Conservation (phyloP, 2,113 vertebrate species). For the Elephas maximus region DNA sequence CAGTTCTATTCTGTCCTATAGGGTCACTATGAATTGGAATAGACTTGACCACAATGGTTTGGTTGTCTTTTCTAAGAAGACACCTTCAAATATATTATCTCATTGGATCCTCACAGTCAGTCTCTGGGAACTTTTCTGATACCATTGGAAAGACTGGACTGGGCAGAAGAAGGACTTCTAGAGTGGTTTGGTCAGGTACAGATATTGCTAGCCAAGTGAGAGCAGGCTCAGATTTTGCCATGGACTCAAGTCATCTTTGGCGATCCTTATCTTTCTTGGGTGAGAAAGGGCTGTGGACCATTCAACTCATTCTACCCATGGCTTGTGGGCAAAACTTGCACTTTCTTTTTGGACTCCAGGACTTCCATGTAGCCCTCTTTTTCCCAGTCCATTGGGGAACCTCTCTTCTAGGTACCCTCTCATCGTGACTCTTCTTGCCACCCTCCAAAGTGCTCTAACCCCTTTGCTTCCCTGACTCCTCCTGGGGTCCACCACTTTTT, state of each 20-base stretch:
- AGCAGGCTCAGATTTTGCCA: not conserved
- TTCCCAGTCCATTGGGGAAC: not conserved
- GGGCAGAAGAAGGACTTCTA: not conserved
- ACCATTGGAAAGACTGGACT: not conserved
- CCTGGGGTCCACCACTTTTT: not conserved
- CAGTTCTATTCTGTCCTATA: too few relatives aligned
- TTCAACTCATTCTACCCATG: not conserved
- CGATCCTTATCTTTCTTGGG: not conserved
- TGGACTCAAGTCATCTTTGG: not conserved
- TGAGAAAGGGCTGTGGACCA: not conserved
- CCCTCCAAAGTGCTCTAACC: not conserved
- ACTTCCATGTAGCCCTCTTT: not conserved
- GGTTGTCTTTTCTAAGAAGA: not conserved
- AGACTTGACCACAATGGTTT: too few relatives aligned
- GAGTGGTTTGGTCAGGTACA: not conserved
- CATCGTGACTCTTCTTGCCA: not conserved
- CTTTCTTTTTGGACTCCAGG: not conserved
- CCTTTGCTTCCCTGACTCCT: not conserved
- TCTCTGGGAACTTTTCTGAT: not conserved
- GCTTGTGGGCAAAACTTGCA: not conserved
- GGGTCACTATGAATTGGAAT: too few relatives aligned
- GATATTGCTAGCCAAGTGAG: not conserved
- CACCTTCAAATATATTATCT: not conserved
- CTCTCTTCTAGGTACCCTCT: not conserved
- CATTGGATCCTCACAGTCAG: not conserved